Evolutionary conservation across 1,140 invertebrate species (phyloP).

Genomic region (Temnothorax nylanderi): DNA sequence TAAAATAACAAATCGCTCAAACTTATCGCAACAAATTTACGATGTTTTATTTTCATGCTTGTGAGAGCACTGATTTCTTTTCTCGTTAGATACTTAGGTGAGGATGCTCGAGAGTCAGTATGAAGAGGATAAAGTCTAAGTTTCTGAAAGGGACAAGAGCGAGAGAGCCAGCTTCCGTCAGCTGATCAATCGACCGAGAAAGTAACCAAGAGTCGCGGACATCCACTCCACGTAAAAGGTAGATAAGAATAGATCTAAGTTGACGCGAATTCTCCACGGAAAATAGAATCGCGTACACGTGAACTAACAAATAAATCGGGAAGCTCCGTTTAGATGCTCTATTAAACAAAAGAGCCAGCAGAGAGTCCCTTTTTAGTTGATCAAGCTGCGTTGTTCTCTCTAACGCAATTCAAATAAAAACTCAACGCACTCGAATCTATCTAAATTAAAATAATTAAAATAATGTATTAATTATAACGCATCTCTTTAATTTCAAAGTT

Average conservation of each 20-base stretch:
- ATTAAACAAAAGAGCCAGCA: background rate
- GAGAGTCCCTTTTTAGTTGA: background rate
- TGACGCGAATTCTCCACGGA: constrained; percentile 30
- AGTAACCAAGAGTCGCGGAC: constrained; percentile 12
- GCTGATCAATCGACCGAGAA: constrained; percentile 58
- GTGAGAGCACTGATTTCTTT: constrained; percentile 8
- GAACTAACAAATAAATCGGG: background rate
- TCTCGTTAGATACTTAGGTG: background rate
- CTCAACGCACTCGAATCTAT: background rate
- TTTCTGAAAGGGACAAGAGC: constrained; percentile 23
- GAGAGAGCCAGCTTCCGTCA: constrained; percentile 13
- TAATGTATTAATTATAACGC: background rate
- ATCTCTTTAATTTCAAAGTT: background rate
- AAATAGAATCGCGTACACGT: constrained; percentile 5
- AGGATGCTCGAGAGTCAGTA: background rate
- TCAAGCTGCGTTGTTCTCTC: background rate
- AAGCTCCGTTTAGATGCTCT: background rate
- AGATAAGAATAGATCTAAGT: constrained; percentile 47
- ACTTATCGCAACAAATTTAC: background rate
- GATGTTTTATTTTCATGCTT: background rate
- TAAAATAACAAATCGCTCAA: background rate
- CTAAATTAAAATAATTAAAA: background rate
- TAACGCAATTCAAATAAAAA: background rate
- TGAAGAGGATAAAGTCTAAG: background rate
- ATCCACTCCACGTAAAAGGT: constrained; percentile 26